phyloP scores from a whole-genome alignment of 2,797 vertebrate genomes.

The Semotilus atromaculatus region DNA sequence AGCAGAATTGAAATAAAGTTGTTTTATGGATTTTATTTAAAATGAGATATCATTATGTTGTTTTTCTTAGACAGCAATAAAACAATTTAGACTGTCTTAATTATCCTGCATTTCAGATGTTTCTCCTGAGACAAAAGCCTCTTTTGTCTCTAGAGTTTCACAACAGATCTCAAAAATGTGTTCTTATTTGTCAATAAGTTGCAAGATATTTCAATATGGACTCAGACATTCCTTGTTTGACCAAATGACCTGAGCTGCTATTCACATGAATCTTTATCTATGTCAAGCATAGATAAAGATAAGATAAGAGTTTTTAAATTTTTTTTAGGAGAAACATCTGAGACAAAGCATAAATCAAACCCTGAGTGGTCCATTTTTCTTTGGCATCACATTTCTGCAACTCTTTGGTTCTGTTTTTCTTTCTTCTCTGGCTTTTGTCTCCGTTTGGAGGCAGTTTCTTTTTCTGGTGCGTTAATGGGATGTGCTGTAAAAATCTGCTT shows the following conservation, averaged over 20 bases:
- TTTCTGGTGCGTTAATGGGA: conserved; percentile 61
- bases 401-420: conserved; percentile 13
- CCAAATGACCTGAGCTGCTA: not conserved
- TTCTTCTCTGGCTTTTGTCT: conserved; percentile 64
- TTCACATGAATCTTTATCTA: not conserved
- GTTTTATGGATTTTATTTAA: not conserved
- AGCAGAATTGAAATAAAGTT: not conserved
- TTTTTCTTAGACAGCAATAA: not conserved
- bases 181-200: not conserved
- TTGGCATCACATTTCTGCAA: not conserved
- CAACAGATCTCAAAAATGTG: not conserved
- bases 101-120: not conserved
- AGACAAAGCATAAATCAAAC: not conserved
- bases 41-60: not conserved
- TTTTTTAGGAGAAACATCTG: not conserved
- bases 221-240: not conserved
- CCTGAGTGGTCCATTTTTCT: not conserved
- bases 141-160: not conserved
- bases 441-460: conserved; percentile 44
- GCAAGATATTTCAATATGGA: not conserved
- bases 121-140: not conserved
- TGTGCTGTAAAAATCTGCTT: conserved; percentile 65
- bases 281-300: not conserved
- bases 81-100: not conserved
- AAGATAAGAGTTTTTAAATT: not conserved